Conservation (phyloP, 1,140 invertebrate genomes). For the Dendrolimus punctatus region DNA sequence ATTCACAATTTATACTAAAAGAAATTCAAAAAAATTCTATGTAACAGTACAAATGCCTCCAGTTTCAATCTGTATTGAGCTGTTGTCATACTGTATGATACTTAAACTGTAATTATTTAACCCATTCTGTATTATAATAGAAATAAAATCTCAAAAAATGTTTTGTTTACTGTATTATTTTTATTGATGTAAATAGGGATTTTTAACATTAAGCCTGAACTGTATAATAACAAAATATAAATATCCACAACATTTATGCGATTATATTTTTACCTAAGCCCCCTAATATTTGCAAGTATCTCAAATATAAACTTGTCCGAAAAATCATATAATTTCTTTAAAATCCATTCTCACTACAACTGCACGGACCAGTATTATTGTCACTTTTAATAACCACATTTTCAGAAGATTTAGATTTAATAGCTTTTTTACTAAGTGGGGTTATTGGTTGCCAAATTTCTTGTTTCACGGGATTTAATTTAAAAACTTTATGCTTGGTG, state of each 20-base stretch:
- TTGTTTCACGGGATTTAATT: constrained; percentile 2
- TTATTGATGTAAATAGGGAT: constrained; percentile 52
- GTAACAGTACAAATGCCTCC: no score
- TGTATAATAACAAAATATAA: constrained; percentile 68
- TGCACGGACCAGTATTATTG: background rate
- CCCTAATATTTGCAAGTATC: constrained; percentile 2
- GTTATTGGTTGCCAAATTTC: constrained; percentile 11
- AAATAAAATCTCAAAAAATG: constrained; percentile 47
- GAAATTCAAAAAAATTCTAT: no score
- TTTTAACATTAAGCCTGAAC: constrained; percentile 58
- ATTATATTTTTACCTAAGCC: constrained; percentile 13
- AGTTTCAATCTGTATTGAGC: no score
- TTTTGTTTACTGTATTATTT: constrained; percentile 59
- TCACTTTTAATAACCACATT: background rate
- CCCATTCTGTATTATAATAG: constrained; percentile 19
- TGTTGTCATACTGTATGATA: no score
- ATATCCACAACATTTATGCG: constrained; percentile 22
- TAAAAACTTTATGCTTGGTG: background rate
- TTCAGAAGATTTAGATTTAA: constrained; percentile 7
- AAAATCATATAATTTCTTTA: background rate
- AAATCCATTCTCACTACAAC: constrained; percentile 1
- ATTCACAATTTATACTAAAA: no score
- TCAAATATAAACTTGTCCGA: no score
- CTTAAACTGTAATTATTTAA: no score
- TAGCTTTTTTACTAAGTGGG: background rate